Conservation (phyloP, 1,140 invertebrate species). For the Drosophila chauvacae region DNA sequence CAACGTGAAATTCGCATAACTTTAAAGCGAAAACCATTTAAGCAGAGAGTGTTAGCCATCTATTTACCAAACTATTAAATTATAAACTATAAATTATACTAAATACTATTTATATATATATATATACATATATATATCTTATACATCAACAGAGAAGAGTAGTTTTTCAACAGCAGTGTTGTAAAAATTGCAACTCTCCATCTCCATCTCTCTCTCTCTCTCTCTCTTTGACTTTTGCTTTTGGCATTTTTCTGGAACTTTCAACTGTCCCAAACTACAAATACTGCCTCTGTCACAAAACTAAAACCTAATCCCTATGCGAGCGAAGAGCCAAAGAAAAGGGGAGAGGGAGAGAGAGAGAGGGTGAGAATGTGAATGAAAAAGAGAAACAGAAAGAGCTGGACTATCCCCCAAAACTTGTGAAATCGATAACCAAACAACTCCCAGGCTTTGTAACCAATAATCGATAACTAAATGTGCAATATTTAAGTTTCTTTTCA, state of each 20-base stretch:
- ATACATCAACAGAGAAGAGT: slow-evolving; percentile 16
- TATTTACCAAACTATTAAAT: slow-evolving; percentile 56
- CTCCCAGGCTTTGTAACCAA: background rate
- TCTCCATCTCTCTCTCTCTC: background rate
- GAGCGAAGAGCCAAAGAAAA: slow-evolving; percentile 29
- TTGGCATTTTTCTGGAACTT: background rate
- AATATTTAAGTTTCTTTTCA: background rate
- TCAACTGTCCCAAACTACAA: slow-evolving; percentile 39
- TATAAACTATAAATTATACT: slow-evolving; percentile 36
- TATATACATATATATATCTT: slow-evolving; percentile 14
- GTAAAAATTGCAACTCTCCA: background rate
- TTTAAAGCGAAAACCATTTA: slow-evolving; percentile 38
- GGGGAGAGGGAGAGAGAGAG: background rate
- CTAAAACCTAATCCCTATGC: slow-evolving; percentile 9
- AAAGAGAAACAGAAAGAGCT: background rate
- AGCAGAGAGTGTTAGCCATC: slow-evolving; percentile 54
- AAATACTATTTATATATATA: background rate
- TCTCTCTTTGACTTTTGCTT: background rate
- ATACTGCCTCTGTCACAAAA: slow-evolving; percentile 46
- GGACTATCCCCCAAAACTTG: background rate
- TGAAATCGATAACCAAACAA: background rate
- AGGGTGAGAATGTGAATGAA: background rate
- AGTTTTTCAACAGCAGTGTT: slow-evolving; percentile 15
- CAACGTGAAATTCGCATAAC: slow-evolving; percentile 41
- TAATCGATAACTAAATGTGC: slow-evolving; percentile 2